phyloP scores from a whole-genome alignment of 2,113 vertebrate species.

The Rhabdomys dilectus region DNA sequence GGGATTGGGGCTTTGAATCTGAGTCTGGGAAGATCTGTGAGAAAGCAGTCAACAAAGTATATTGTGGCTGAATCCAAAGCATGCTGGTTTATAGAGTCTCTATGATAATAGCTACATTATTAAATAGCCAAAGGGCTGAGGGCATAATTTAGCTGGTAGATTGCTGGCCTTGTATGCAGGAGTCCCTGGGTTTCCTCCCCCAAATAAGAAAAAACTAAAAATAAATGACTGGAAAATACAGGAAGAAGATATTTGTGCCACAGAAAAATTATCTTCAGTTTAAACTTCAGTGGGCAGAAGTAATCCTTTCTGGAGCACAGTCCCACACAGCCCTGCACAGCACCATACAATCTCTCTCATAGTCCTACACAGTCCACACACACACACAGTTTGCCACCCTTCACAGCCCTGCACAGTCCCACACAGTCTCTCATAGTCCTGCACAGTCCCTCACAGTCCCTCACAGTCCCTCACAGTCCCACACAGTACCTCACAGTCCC shows the following conservation, averaged over 20 bases:
- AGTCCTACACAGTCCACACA: too few species aligned
- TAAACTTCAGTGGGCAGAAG: background rate
- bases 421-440: too few species aligned
- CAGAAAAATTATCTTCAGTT: background rate
- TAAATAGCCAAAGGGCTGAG: background rate
- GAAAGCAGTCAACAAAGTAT: background rate
- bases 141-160: background rate
- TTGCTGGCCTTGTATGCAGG: background rate
- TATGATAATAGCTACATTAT: background rate
- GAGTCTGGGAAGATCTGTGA: background rate
- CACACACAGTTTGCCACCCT: too few species aligned
- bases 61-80: background rate
- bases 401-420: too few species aligned
- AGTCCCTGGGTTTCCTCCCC: background rate
- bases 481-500: too few species aligned
- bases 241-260: background rate
- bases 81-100: background rate
- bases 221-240: background rate
- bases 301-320: background rate
- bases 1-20: background rate
- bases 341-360: too few species aligned
- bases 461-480: too few species aligned
- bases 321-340: fast-evolving
- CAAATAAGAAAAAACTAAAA: background rate
- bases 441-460: too few species aligned